phyloP scores from a whole-genome alignment of 2,113 vertebrate species.

The Oryctolagus cuniculus region DNA sequence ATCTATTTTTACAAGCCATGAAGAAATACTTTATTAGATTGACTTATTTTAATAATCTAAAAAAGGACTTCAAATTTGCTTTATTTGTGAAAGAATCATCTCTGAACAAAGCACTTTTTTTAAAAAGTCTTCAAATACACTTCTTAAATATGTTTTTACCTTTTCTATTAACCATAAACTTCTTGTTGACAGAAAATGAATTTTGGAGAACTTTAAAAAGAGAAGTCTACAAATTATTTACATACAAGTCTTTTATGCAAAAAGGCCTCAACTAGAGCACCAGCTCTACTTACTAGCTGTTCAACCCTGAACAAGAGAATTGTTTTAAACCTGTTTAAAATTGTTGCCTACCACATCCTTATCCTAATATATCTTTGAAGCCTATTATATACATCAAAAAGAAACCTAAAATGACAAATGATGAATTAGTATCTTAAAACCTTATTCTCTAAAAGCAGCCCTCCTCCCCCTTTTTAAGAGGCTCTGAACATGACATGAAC shows the following conservation, averaged over 20 bases:
- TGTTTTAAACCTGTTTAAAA: slow-evolving; percentile 4
- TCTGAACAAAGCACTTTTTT: not conserved
- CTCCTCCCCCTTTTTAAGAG: not conserved
- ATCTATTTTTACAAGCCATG: not conserved
- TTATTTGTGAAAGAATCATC: not conserved
- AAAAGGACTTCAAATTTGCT: not conserved
- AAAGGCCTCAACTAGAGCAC: not conserved
- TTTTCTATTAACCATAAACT: slow-evolving; percentile 5
- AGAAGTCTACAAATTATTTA: slow-evolving; percentile 19
- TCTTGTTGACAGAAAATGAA: not conserved
- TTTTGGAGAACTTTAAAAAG: not conserved
- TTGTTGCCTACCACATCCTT: not conserved
- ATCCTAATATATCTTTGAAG: not conserved
- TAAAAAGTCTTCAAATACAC: not conserved
- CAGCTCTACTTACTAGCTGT: not conserved
- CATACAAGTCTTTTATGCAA: not conserved
- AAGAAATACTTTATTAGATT: slow-evolving; percentile 7
- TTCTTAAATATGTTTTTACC: not conserved
- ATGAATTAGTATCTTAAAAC: not conserved
- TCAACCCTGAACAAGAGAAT: not conserved
- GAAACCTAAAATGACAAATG: not conserved
- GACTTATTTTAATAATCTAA: slow-evolving; percentile 30
- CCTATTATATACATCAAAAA: not conserved
- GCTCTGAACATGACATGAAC: not conserved
- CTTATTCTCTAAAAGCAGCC: not conserved